Percentiles rank a stretch among this genome's conserved stretches.
These are phyloP conservation scores for Prosapia bicincta DNA, from an alignment of 2,888 invertebrate genomes.

Conservation along the genomic window DNA sequence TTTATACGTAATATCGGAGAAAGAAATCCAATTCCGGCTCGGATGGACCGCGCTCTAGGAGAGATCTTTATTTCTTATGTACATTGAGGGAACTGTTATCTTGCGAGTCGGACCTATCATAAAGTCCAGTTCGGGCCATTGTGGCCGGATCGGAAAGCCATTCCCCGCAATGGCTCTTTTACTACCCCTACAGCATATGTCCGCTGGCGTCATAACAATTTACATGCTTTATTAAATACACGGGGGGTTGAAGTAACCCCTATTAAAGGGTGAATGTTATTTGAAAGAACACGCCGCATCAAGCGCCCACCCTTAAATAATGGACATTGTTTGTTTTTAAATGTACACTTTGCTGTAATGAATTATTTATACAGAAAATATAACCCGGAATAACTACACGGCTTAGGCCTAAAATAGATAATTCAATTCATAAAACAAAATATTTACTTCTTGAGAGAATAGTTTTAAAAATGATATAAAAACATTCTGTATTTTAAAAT, in stretches of 20 bases:
- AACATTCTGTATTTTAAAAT: too few species aligned
- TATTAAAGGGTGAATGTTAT: not conserved
- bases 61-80: not conserved
- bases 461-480: too few species aligned
- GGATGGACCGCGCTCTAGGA: not conserved
- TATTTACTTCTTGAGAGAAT: too few species aligned
- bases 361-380: too few species aligned
- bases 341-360: too few species aligned
- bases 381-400: too few species aligned
- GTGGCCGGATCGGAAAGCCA: not conserved
- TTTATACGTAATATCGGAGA: not conserved
- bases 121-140: not conserved
- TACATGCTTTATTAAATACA: slow-evolving; percentile 2
- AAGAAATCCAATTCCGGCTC: not conserved
- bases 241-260: not conserved
- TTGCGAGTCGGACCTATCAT: not conserved
- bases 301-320: not conserved
- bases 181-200: not conserved
- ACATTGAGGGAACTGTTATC: not conserved
- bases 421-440: too few species aligned
- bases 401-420: too few species aligned
- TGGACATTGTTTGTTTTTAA: not conserved
- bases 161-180: slow-evolving; percentile 2
- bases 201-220: not conserved
- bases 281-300: not conserved